Base-by-base conservation (phyloP, 2,797 vertebrate genomes). In the Cichlasoma orientale region DNA sequence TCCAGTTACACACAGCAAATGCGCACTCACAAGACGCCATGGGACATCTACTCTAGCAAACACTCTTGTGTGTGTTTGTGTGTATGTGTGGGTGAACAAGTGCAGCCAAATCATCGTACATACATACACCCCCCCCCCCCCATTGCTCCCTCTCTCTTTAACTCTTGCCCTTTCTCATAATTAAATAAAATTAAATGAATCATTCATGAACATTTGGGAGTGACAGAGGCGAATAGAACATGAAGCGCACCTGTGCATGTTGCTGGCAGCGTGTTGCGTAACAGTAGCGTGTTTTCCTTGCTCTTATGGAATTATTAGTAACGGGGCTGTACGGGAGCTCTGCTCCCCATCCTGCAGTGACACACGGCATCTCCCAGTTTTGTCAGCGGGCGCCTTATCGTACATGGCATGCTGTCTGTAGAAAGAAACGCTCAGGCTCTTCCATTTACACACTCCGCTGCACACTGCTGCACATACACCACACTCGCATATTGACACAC, bases 161-260 rank as follows among this genome's bases (percentile, higher is more conserved):
- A 38, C 41, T 31, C 3, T 14, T n/a, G 31, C 73, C n/a, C n/a
- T 53, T 38, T 36, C 73, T 86, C 84, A 86, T 90, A 82, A 89
- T 92, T 89, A 91, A 92, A 87, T 86, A 77, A 85, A 71, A 80
- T 79, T 31, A 79, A 88, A 84, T 92, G 74, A 92, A 91, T 92
- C 78, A 88, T 92, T 92, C 25, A 91, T 87, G 83, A 90, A 76
- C 84, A 70, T 90, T 93, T 81, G 89, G 88, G 83, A 80, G 86
- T 76, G 81, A 87, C 82, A 74, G 84, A 81, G 81, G 68, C 23
- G 76, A 84, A 89, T 74, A 82, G 81, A 92, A 92, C 87, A 89
- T 89, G 88, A 92, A 80, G 86, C 68, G 12, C 89, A 93, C 90
- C 89, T 92, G 91, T 91, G 85, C 88, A 63, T 92, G 84, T 72